These are phyloP conservation scores for Gymnocypris eckloni DNA, from an alignment of 2,797 vertebrate genomes.

Conservation along the genomic window DNA sequence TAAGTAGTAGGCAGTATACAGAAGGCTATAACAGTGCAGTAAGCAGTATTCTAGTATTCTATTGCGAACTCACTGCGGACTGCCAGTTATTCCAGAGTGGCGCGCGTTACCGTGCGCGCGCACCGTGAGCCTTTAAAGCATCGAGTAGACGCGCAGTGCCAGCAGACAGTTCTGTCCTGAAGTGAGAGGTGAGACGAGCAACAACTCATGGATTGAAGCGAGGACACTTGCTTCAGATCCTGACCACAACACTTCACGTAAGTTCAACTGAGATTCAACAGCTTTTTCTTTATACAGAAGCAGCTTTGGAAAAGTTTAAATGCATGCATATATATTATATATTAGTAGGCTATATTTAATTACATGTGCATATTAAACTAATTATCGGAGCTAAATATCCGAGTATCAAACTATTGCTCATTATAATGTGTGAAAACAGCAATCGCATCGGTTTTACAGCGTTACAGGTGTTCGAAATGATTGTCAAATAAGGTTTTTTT, in stretches of 20 bases:
- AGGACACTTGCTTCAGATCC: not conserved
- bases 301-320: constrained; percentile 8
- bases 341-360: not conserved
- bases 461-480: not conserved
- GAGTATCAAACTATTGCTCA: not conserved
- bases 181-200: constrained; percentile 3
- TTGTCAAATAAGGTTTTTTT: not conserved
- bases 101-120: constrained; percentile 27
- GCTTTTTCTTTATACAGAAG: not conserved
- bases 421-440: not conserved
- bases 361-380: not conserved
- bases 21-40: not conserved
- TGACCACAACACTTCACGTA: constrained; percentile 30
- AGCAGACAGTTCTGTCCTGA: constrained; percentile 38
- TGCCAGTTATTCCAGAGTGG: constrained; percentile 11
- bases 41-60: not conserved
- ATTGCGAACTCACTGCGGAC: not conserved
- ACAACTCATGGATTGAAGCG: constrained; percentile 17
- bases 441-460: not conserved
- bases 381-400: not conserved
- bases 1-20: not conserved
- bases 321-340: not conserved
- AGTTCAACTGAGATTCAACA: constrained; percentile 53
- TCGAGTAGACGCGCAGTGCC: constrained; percentile 22
- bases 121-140: constrained; percentile 46